Evolutionary conservation across 2,113 vertebrate species (phyloP), one percentile per base, ranked within the genome.

Genomic region (Hyla sarda): DNA sequence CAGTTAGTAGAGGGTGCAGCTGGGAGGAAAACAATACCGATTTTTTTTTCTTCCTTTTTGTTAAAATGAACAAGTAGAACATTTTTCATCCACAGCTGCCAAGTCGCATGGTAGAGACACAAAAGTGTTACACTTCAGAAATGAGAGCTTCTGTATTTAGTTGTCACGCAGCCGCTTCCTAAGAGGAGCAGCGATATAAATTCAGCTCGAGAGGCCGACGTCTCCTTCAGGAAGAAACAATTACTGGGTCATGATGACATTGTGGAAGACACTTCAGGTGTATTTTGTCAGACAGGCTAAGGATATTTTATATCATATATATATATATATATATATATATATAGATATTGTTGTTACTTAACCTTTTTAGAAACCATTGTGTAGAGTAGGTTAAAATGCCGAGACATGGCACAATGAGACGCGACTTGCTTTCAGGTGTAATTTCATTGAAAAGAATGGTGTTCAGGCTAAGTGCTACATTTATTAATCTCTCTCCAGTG

Each of bases 1-100:
- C 37, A 16, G 76, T 65, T 52, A 71, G 78, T 30, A 72, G 48
- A 37, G 62, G 65, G 65, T 37, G 30, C 84, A 80, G 65, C 76
- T 81, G 50, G 65, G 34, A 69, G 69, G 52, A 48, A 47, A 85
- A 67, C 21, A 67, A 30, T 85, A 58, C n/a, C 34, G 58, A 65
- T 2, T 19, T 67, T 32, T 41, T 71, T n/a, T 47, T 47, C 28
- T 47, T 5, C 34, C 37, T 72, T 72, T 56, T 12, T 34, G 48
- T 45, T 56, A 54, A 73, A 52, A 83, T 73, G 32, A 56, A 50
- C 34, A 72, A 83, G 65, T 58, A 52, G 67, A 73, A 83, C 45
- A 19, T 56, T 83, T 54, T 73, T 34, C n/a, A 56, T 41, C 14
- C 10, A 58, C 21, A 37, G 30, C 50, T 82, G 60, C 79, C 58